Base-by-base conservation (phyloP, 2,797 vertebrate species). In the Mastacembelus armatus region DNA sequence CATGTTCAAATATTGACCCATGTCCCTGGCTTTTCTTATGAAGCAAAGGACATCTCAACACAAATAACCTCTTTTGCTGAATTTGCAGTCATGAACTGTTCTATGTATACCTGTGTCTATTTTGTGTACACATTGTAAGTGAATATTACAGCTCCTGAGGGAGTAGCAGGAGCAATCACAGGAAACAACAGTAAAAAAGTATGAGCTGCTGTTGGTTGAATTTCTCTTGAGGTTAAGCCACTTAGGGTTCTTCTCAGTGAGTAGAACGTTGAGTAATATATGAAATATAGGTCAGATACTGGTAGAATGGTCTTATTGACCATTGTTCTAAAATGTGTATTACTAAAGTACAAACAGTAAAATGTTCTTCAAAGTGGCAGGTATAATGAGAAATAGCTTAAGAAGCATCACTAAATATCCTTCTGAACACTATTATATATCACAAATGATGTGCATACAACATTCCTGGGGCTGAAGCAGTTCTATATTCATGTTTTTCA, bases 1-100 rank as follows among this genome's bases (percentile, higher is more conserved):
- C 55, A 64, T 62, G 50, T 63, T 78, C 69, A 76, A 69, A 62
- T 81, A 74, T 78, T 59, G 65, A 78, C 78, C 59, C 36, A 12
- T 54, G 47, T 71, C 48, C 15, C 40, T 50, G 56, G 14, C 56
- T 45, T 68, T 47, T 68, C 29, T 39, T 63, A 62, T 19, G 15
- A 58, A 67, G 45, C 36, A 18, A 38, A 63, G 19, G 42, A 42
- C 29, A 56, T 52, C 50, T 56, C 26, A 57, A 57, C 48, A 61
- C 47, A 70, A 48, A 45, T 64, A 54, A 49, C 26, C 56, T 36
- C 15, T 69, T 62, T 43, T 62, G 55, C 67, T 65, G 67, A 70
- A 55, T 57, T 54, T 62, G 29, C 9, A 1, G 39, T 43, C 44
- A 7, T 32, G 40, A 74, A 40, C 43, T 22, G 3, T 29, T 36